A percentile compares a stretch with the other conserved stretches of the same genome.
Conservation (phyloP, 1,140 invertebrate genomes). For the Lepeophtheirus salmonis region DNA sequence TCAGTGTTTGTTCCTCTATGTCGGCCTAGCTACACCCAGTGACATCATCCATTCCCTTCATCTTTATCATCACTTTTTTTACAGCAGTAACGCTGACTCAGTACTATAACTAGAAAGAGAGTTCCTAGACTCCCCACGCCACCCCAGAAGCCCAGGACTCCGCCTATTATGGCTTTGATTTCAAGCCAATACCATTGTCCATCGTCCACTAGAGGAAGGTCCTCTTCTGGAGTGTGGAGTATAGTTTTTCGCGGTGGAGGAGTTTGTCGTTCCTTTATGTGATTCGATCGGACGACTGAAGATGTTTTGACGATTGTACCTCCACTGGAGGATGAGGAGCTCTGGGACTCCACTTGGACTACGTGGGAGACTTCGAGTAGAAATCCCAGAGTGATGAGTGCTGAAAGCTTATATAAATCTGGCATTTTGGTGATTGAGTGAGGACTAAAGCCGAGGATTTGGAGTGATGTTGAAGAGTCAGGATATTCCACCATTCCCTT, state of each 20-base stretch:
- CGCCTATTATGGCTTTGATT: constrained; percentile 17
- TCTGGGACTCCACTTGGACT: neutral
- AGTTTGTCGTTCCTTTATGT: too few species aligned
- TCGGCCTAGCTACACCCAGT: constrained; percentile 16
- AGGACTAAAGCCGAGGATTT: neutral
- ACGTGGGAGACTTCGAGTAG: neutral
- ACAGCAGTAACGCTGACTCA: constrained; percentile 16
- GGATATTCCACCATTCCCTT: too few species aligned
- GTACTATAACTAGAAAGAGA: constrained; percentile 14
- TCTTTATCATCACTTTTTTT: constrained; percentile 10
- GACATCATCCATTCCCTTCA: constrained; percentile 14
- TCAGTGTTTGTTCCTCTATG: too few species aligned
- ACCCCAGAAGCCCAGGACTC: constrained; percentile 18
- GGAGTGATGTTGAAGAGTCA: neutral
- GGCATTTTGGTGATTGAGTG: neutral
- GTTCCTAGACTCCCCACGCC: constrained; percentile 17
- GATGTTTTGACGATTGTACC: neutral
- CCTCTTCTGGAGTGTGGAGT: neutral
- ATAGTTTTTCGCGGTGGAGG: neutral
- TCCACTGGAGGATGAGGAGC: neutral
- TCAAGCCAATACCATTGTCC: constrained; percentile 9
- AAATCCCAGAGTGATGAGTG: neutral
- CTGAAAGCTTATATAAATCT: neutral
- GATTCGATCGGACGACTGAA: neutral
- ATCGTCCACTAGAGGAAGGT: neutral